Evolutionary conservation across 2,113 vertebrate species (phyloP), one percentile per base, ranked within the genome.

Genomic region (Aphyosemion australe): DNA sequence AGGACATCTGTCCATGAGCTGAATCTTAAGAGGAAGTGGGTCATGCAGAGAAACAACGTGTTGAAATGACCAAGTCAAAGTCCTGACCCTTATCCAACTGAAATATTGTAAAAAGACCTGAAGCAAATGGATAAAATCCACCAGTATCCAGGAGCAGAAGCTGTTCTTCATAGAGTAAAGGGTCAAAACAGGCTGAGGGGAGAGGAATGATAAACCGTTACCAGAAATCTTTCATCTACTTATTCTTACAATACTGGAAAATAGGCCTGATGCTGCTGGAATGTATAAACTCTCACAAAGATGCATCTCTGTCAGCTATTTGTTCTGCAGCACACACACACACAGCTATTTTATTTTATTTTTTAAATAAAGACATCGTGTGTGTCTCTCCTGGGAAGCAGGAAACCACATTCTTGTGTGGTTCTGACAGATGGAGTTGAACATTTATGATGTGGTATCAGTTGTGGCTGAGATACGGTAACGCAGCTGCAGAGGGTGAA

Each of bases 31-130:
- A 19, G 51, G 15, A 47, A 55, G 18, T 32, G n/a, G 12, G 9
- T 31, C n/a, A 46, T 20, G 37, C 26, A 65, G 51, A 64, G 45
- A 43, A 7, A 32, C 11, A 32, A 52, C 48, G 31, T 61, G 60
- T 50, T 49, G 20, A 37, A 51, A 42, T 26, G n/a, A 65, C 26
- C 21, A 15, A 54, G 41, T 18, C n/a, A 45, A 14, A 51, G 11
- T 32, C 26, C 12, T 54, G 26, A 65, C 11, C 39, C 6, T 55
- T 20, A 46, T 65, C 41, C 16, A 54, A 54, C 12, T 6, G 20
- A 45, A 45, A 34, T 18, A 20, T 21, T 32, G 16, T 46, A n/a
- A 8, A 65, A 18, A 26, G 9, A 54, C 11, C 1, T 19, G 7
- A 53, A 32, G 50, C 58, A 13, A 45, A 6, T 16, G 31, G 26